phyloP scores from a whole-genome alignment of 1,140 invertebrate species.

The Eubasilissa regina region DNA sequence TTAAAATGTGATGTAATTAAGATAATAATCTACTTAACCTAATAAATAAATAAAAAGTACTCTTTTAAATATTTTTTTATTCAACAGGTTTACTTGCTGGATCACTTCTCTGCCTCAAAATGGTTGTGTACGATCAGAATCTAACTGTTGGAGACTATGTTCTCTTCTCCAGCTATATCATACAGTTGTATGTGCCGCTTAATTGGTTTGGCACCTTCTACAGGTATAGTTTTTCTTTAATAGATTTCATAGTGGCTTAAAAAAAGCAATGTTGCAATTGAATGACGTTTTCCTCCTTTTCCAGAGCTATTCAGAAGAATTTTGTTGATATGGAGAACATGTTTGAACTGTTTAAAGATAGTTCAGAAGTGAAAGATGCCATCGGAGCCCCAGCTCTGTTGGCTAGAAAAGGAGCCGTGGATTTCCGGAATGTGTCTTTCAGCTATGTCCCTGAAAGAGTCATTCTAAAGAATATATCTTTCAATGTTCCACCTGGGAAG shows the following conservation, averaged over 20 bases:
- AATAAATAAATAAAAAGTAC: background rate
- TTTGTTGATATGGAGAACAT: conserved; percentile 99
- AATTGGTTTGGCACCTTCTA: conserved; percentile 99
- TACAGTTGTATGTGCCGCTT: conserved; percentile 95
- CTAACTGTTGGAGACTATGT: conserved; percentile 96
- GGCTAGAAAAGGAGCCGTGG: conserved; percentile 84
- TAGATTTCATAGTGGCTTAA: background rate
- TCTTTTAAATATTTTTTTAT: conserved; percentile 32
- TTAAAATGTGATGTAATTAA: background rate
- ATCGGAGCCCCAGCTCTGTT: conserved; percentile 82
- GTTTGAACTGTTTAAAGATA: conserved; percentile 93
- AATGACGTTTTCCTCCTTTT: conserved; percentile 55
- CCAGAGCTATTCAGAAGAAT: conserved; percentile 94
- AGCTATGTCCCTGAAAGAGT: conserved; percentile 87
- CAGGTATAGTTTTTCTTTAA: conserved; percentile 73
- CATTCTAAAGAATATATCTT: conserved; percentile 89
- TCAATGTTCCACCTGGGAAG: conserved; percentile 89
- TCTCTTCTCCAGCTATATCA: conserved; percentile 94
- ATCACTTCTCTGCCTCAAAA: conserved; percentile 89
- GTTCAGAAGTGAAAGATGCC: conserved; percentile 89
- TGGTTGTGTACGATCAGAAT: conserved; percentile 79
- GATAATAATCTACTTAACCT: background rate
- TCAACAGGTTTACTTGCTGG: conserved; percentile 81
- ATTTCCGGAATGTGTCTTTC: conserved; percentile 93
- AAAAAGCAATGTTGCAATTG: background rate